Base-by-base conservation (phyloP, 1,140 invertebrate genomes). In the Oryctes rhinoceros region DNA sequence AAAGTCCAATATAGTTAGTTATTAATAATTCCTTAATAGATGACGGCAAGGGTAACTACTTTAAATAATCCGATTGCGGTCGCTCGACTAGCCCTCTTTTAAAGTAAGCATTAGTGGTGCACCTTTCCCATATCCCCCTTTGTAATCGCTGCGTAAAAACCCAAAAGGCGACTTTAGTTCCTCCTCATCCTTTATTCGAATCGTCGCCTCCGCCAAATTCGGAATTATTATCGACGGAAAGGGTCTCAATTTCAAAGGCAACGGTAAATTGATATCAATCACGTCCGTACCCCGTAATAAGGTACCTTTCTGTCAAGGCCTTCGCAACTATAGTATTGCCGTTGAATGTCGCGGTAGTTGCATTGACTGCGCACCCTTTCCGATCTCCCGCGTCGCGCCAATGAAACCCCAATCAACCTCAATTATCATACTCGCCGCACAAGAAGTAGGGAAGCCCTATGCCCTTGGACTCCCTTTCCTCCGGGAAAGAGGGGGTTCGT, bases 391-490 rank as follows among this genome's bases (percentile, higher is more conserved):
- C 76, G 81, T 67, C 76, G 77, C 77, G 80, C 80, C 81, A 81
- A 83, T 81, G 81, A 82, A 84, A 83, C 82, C 81, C 81, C 82
- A 84, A 84, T 84, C 82, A 83, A 81, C 76, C 81, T 65, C 83
- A 81, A 83, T 83, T 83, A 84, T 84, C 80, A 81, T 81, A 82
- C 79, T 80, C 81, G 81, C 80, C 80, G 79, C 83, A 80, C 49
- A 80, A 48, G 53, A 48, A 44, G 78, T 18, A 67, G 3, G 62
- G 18, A 11, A 20, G 9, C 24, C 62, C n/a, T n/a, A n/a, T n/a
- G 49, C 11, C 62, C n/a, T n/a, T n/a, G n/a, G 15, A n/a, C 62
- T 11, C n/a, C 3, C 20, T 67, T 35, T 18, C 5, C 6, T 6
- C n/a, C 5, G 59, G 5, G 9, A 20, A 3, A 35, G 5, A 35